Conservation (phyloP, 1,140 invertebrate species). For the Cydia splendana region DNA sequence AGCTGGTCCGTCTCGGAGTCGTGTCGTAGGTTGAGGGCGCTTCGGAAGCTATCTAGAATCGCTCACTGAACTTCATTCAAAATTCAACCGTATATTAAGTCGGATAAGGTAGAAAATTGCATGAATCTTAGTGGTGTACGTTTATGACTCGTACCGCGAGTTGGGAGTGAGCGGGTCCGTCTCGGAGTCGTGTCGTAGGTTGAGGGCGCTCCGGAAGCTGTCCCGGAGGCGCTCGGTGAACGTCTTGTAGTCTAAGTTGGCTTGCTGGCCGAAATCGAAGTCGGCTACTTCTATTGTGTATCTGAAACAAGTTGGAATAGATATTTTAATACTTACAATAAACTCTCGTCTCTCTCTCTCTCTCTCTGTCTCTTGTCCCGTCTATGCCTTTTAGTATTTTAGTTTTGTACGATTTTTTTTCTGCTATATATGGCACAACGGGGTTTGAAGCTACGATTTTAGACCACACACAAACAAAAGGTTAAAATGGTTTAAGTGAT, state of each 20-base stretch:
- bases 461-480: too few relatives aligned
- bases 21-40: constrained; percentile 78
- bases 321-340: background rate
- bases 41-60: constrained; percentile 87
- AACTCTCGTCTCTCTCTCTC: too few relatives aligned
- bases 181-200: constrained; percentile 70
- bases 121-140: background rate
- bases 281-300: constrained; percentile 92
- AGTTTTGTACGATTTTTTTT: too few relatives aligned
- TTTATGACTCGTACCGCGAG: constrained; percentile 75
- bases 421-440: too few relatives aligned
- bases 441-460: too few relatives aligned
- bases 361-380: too few relatives aligned
- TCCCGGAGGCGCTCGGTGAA: constrained; percentile 89
- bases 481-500: too few relatives aligned
- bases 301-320: constrained; percentile 64
- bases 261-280: constrained; percentile 91
- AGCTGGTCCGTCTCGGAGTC: constrained; percentile 66
- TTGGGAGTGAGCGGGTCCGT: constrained; percentile 61
- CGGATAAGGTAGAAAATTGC: constrained; percentile 24
- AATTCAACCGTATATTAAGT: background rate
- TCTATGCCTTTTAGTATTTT: too few relatives aligned
- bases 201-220: constrained; percentile 85
- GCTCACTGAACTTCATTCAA: constrained; percentile 87
- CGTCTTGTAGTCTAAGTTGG: constrained; percentile 91